Evolutionary conservation across 2,113 vertebrate species (phyloP).

Genomic region (Ranitomeya variabilis): DNA sequence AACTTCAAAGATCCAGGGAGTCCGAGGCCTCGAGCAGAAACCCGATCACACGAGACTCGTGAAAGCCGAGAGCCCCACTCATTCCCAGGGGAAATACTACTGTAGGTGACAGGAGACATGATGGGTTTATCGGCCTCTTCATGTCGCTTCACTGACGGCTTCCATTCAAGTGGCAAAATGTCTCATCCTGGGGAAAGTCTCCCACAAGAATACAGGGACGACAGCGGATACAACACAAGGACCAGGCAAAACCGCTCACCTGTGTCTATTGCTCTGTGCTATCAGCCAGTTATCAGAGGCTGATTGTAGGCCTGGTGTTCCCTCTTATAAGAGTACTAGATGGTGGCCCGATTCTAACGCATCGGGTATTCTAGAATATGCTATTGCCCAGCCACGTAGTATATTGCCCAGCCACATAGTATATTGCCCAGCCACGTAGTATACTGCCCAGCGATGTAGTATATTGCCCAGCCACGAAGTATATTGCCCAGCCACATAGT

Average conservation of each 20-base stretch:
- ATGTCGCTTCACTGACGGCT: not conserved
- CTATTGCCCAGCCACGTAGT: too few relatives aligned
- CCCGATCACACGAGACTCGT: conserved; percentile 5
- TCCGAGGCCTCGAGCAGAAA: conserved; percentile 7
- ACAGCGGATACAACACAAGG: not conserved
- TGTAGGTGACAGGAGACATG: conserved; percentile 30
- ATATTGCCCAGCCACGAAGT: too few relatives aligned
- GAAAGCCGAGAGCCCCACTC: conserved; percentile 17
- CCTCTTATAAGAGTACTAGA: too few relatives aligned
- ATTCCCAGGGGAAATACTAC: conserved; percentile 32
- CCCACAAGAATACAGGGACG: not conserved
- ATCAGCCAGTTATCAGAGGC: not conserved
- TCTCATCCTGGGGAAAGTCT: not conserved
- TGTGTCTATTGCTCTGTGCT: not conserved
- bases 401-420: too few relatives aligned
- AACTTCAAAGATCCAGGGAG: conserved; percentile 45
- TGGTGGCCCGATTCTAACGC: too few relatives aligned
- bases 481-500: too few relatives aligned
- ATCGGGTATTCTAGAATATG: too few relatives aligned
- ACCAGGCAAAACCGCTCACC: not conserved
- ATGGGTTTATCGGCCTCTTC: conserved; percentile 30
- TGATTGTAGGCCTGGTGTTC: not conserved
- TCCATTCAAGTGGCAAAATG: not conserved
- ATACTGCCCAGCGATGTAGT: too few relatives aligned
- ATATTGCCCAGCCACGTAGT: too few relatives aligned